Conservation (phyloP, 2,888 invertebrate genomes). For the Sphaerophoria rueppellii region DNA sequence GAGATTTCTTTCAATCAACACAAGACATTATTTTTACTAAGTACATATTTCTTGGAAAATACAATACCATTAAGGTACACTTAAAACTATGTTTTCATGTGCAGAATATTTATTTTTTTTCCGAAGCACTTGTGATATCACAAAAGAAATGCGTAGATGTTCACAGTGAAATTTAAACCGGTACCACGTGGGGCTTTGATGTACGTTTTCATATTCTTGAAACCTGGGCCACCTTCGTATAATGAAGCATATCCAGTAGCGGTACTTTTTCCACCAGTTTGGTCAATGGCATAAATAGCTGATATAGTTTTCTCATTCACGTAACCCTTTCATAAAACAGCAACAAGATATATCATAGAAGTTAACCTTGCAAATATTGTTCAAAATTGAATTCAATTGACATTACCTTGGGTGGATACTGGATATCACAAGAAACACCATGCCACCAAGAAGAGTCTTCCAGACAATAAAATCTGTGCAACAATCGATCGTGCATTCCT, state of each 20-base stretch:
- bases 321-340: slow-evolving; percentile 34
- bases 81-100: too few relatives aligned
- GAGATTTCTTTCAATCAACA: too few relatives aligned
- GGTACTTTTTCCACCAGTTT: slow-evolving; percentile 76
- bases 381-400: slow-evolving; percentile 12
- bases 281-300: slow-evolving; percentile 41
- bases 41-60: too few relatives aligned
- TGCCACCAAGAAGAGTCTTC: slow-evolving; percentile 57
- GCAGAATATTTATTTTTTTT: too few relatives aligned
- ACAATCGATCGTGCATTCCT: slow-evolving; percentile 68
- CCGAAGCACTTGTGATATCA: too few relatives aligned
- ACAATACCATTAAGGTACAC: too few relatives aligned
- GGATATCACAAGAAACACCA: slow-evolving; percentile 56
- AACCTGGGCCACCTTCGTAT: slow-evolving; percentile 79
- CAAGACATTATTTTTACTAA: too few relatives aligned
- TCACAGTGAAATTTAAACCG: slow-evolving; percentile 80
- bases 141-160: slow-evolving; percentile 75
- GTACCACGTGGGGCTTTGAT: slow-evolving; percentile 80
- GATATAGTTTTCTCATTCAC: slow-evolving; percentile 14
- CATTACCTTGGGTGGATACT: slow-evolving; percentile 72
- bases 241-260: slow-evolving; percentile 77
- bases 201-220: slow-evolving; percentile 76
- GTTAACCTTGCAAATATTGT: background rate
- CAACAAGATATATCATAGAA: background rate
- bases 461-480: slow-evolving; percentile 64